Conservation (phyloP, 1,140 invertebrate species). For the Hypothenemus hampei region DNA sequence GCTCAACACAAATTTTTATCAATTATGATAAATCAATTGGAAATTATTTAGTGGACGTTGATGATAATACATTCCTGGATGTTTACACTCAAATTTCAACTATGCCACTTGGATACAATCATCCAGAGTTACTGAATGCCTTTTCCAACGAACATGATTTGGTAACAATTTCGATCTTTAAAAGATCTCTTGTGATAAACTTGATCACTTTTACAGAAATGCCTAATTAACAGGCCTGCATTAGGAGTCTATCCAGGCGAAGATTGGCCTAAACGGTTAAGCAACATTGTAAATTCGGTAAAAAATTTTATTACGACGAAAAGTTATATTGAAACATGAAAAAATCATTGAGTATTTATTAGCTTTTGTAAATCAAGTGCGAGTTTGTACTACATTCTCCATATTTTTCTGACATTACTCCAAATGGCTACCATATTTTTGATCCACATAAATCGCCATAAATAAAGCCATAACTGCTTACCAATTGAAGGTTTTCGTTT, state of each 20-base stretch:
- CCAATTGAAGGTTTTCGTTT: too few relatives aligned
- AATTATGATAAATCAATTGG: slow-evolving; percentile 92
- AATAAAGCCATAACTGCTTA: too few relatives aligned
- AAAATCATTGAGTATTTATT: too few relatives aligned
- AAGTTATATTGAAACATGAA: too few relatives aligned
- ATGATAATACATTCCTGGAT: slow-evolving; percentile 88
- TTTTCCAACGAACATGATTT: slow-evolving; percentile 72
- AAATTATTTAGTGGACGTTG: slow-evolving; percentile 94
- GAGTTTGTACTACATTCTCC: too few relatives aligned
- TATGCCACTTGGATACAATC: slow-evolving; percentile 94
- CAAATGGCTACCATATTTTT: too few relatives aligned
- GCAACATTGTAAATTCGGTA: slow-evolving; percentile 48
- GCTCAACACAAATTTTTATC: slow-evolving; percentile 81
- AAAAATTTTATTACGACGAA: slow-evolving; percentile 1
- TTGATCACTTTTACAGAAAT: slow-evolving; percentile 14
- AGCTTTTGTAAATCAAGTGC: too few relatives aligned
- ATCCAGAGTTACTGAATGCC: slow-evolving; percentile 77
- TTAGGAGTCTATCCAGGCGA: slow-evolving; percentile 83
- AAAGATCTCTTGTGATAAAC: not conserved
- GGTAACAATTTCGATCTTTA: slow-evolving; percentile 50
- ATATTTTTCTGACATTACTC: too few relatives aligned
- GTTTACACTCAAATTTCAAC: slow-evolving; percentile 97
- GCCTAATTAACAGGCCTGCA: slow-evolving; percentile 87
- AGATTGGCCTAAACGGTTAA: slow-evolving; percentile 77
- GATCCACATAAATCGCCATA: too few relatives aligned